Percentiles rank a stretch among this genome's conserved stretches.
Evolutionary conservation across 2,797 vertebrate species (phyloP).

Genomic region (Somateria mollissima): DNA sequence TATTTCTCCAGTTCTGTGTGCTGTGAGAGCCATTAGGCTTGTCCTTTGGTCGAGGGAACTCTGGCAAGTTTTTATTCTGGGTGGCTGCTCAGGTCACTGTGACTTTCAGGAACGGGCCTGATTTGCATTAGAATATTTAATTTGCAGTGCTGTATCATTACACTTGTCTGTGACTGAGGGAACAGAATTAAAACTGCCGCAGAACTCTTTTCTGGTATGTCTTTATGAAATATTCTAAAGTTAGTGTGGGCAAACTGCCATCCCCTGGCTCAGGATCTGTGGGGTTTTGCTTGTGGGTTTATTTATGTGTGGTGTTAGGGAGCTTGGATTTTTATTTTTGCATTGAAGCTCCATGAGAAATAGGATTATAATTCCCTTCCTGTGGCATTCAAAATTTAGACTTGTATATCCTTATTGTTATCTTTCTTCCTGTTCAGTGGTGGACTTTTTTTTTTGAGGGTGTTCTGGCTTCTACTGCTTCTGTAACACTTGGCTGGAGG

Average conservation of each 20-base stretch:
- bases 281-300: not conserved
- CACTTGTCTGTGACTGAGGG: not conserved
- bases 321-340: not conserved
- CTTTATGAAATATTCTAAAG: not conserved
- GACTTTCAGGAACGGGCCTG: slow-evolving; percentile 31
- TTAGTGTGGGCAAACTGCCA: not conserved
- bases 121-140: slow-evolving; percentile 48
- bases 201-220: not conserved
- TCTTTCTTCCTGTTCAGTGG: not conserved
- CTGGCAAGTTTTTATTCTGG: not conserved
- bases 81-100: not conserved
- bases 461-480: not conserved
- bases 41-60: not conserved
- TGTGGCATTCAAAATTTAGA: not conserved
- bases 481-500: not conserved
- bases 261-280: not conserved
- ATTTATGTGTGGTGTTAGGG: not conserved
- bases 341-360: not conserved
- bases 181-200: not conserved
- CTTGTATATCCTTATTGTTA: not conserved
- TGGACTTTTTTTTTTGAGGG: not conserved
- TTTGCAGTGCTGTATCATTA: slow-evolving; percentile 1
- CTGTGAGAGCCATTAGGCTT: not conserved
- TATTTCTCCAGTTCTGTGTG: not conserved
- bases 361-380: not conserved